These are phyloP conservation scores for Podarcis lilfordi DNA, from an alignment of 2,797 vertebrate species.

Conservation along the genomic window DNA sequence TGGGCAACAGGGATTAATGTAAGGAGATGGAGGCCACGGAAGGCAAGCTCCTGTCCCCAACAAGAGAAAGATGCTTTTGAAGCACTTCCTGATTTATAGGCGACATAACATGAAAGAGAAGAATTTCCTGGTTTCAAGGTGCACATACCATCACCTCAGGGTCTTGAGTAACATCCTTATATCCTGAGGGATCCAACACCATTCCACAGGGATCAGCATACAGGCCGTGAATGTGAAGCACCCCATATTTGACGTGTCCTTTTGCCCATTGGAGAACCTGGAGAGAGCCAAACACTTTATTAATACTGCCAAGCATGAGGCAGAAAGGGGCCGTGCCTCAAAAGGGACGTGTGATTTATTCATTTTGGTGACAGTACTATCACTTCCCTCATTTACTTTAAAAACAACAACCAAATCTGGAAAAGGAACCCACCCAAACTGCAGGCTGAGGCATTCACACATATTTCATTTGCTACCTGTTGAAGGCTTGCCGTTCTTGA, in stretches of 20 bases:
- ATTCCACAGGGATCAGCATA: slow-evolving; percentile 80
- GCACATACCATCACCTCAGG: slow-evolving; percentile 78
- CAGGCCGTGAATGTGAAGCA: slow-evolving; percentile 78
- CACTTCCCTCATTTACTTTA: neutral
- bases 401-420: neutral
- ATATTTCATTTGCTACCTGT: neutral
- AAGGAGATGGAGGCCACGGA: neutral
- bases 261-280: slow-evolving; percentile 80
- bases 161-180: slow-evolving; percentile 79
- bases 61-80: neutral
- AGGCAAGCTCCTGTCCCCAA: neutral
- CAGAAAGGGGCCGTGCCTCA: neutral
- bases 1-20: no score
- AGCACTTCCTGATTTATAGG: neutral
- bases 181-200: slow-evolving; percentile 77
- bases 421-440: neutral
- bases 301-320: neutral
- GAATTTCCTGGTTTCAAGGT: neutral
- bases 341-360: neutral
- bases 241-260: slow-evolving; percentile 71
- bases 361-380: neutral
- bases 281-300: neutral
- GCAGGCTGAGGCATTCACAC: neutral
- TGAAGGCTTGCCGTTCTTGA: neutral
- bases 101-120: neutral